Evolutionary conservation across 2,888 invertebrate species (phyloP).

Genomic region (Spodoptera exigua): DNA sequence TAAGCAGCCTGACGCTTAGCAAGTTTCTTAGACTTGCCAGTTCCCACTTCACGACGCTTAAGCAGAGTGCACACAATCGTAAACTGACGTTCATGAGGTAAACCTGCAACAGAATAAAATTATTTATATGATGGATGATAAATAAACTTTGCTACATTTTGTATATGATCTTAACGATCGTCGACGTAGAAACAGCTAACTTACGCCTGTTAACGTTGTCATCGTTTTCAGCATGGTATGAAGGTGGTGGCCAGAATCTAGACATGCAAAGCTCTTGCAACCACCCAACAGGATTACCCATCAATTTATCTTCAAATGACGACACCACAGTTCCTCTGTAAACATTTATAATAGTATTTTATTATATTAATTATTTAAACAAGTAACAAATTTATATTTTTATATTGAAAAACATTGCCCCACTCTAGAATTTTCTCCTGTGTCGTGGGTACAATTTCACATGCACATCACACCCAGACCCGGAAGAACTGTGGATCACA

Average conservation of each 20-base stretch:
- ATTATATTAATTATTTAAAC: too few species aligned
- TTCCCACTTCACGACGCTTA: conserved; percentile 95
- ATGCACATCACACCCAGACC: too few species aligned
- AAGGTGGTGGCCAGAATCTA: conserved; percentile 97
- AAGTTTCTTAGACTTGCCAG: conserved; percentile 98
- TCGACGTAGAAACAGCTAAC: conserved; percentile 52
- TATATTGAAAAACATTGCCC: too few species aligned
- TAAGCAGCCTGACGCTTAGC: conserved; percentile 99
- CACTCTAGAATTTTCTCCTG: too few species aligned
- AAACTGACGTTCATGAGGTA: conserved; percentile 98
- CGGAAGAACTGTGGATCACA: too few species aligned
- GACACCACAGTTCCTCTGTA: conserved; percentile 86
- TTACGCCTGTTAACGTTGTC: conserved; percentile 89
- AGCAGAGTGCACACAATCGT: conserved; percentile 97
- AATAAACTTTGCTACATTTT: too few species aligned
- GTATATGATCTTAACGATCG: too few species aligned
- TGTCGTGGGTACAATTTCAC: too few species aligned
- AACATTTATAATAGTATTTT: conserved; percentile 40
- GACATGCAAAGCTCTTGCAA: conserved; percentile 99
- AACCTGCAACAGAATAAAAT: conserved; percentile 80
- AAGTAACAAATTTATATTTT: too few species aligned
- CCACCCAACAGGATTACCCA: conserved; percentile 98
- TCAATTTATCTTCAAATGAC: conserved; percentile 93
- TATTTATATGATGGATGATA: too few species aligned
- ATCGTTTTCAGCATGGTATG: conserved; percentile 96